Evolutionary conservation across 64 coral and sea anemone genomes (phyloP), one percentile per base, ranked within the genome.

Genomic region (Porites australiensis): DNA sequence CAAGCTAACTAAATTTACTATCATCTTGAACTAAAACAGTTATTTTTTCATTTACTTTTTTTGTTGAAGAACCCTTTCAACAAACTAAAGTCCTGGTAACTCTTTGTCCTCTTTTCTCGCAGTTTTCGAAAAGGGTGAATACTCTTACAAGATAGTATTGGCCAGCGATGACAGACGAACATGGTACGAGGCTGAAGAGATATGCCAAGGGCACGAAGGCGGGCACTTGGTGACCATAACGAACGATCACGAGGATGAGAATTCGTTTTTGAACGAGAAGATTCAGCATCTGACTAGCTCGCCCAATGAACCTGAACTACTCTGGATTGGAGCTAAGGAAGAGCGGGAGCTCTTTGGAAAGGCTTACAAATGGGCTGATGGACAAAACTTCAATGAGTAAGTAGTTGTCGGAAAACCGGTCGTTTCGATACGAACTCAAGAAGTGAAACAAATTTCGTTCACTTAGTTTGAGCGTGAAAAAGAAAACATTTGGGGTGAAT

Each of bases 161-260:
- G 59, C 73, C 23, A 72, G 72, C 27, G 91, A 93, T 68, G 91
- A 93, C 82, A 79, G 51, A 47, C 72, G 91, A 48, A 93, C 91
- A 10, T 93, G 83, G 73, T 93, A 93, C 91, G 82, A 93, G 63
- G 90, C 90, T 22, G 90, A 92, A 53, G 90, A 92, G 57, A 66
- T 86, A 16, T 92, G 90, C 61, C 59, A 49, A 72, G 79, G 77
- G 19, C 68, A 64, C 27, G 90, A 92, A 78, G 83, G 83, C 63
- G 90, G 90, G 4, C 90, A 92, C 67, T 77, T 92, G 44, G 90
- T 72, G n/a, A 92, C 81, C 62, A 85, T 92, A 58, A 76, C 80
- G 16, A 64, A 75, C 62, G 27, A 37, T 37, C 27, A 37, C 27
- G 80, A 84, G 19, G 72, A 54, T 23, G 90, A 92, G 22, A 92